These are phyloP conservation scores for Exephanes ischioxanthus DNA, from an alignment of 2,888 invertebrate genomes.

Conservation along the genomic window DNA sequence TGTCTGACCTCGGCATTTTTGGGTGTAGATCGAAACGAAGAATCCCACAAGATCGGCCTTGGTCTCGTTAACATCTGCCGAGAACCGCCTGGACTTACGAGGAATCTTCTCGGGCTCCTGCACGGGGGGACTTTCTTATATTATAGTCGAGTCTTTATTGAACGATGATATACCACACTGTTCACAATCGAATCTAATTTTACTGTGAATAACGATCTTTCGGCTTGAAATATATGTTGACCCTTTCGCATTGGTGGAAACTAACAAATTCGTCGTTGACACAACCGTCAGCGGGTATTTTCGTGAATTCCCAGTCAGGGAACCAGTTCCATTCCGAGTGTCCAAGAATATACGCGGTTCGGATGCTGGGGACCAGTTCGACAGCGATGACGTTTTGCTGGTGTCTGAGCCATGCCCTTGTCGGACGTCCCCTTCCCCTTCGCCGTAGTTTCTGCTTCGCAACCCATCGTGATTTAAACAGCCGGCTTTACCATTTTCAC, in stretches of 20 bases:
- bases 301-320: conserved; percentile 34
- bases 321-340: conserved; percentile 64
- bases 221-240: conserved; percentile 26
- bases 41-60: conserved; percentile 55
- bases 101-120: conserved; percentile 38
- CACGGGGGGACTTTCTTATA: conserved; percentile 57
- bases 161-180: background rate
- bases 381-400: conserved; percentile 39
- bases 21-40: conserved; percentile 9
- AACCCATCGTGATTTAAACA: conserved; percentile 34
- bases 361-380: conserved; percentile 56
- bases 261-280: conserved; percentile 37
- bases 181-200: conserved; percentile 25
- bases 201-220: conserved; percentile 14
- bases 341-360: conserved; percentile 52
- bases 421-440: background rate
- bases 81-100: conserved; percentile 49
- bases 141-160: conserved; percentile 38
- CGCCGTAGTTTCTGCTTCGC: background rate
- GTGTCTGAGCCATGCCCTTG: conserved; percentile 37
- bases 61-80: conserved; percentile 57
- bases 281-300: conserved; percentile 53
- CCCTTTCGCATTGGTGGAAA: conserved; percentile 10
- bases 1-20: conserved; percentile 15
- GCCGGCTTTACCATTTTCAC: conserved; percentile 33